Evolutionary conservation across 2,797 vertebrate species (phyloP), one percentile per base, ranked within the genome.

Genomic region (Yasuhikotakia modesta): DNA sequence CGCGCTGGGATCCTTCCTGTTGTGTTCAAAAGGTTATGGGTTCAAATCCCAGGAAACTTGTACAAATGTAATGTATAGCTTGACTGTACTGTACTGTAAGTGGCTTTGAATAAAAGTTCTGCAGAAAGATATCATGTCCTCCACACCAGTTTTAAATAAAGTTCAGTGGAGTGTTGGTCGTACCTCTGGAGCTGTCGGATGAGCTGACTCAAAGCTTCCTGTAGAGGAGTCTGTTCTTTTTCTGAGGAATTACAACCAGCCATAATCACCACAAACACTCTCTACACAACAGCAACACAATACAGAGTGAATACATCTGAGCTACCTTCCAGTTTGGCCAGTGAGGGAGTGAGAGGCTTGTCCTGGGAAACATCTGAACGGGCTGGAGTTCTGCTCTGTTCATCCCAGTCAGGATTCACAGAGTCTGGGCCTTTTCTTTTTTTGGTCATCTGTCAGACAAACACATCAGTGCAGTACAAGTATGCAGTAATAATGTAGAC

Each of bases 141-240:
- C 32, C 32, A 35, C 32, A 35, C 32, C 32, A 35, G 32, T 35
- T 5, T 35, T 4, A 35, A 35, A 7, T 35, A 35, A 35, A 35
- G 32, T 7, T 5, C 17, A 16, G 24, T 2, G 57, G 39, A 19
- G 8, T 10, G 13, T n/a, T 4, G 30, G 39, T 79, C 74, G 88
- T 87, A 97, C 98, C 98, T 96, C 87, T 99, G 98, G 22, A 99
- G 91, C 77, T 98, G 97, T 72, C 96, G 93, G 89, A 99, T 95
- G 76, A 99, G 94, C 76, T 99, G 97, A 86, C 95, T 96, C 87
- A 98, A 89, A 64, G 96, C 96, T 87, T 98, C 97, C 87, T 99
- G 97, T 78, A 99, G 93, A 7, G 98, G 98, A 2, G 95, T 97
- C 89, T 97, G 97, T 13, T 96, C 94, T 87, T 96, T 95, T 87